Conservation (phyloP, 2,113 vertebrate genomes). For the Lasiurus cinereus region DNA sequence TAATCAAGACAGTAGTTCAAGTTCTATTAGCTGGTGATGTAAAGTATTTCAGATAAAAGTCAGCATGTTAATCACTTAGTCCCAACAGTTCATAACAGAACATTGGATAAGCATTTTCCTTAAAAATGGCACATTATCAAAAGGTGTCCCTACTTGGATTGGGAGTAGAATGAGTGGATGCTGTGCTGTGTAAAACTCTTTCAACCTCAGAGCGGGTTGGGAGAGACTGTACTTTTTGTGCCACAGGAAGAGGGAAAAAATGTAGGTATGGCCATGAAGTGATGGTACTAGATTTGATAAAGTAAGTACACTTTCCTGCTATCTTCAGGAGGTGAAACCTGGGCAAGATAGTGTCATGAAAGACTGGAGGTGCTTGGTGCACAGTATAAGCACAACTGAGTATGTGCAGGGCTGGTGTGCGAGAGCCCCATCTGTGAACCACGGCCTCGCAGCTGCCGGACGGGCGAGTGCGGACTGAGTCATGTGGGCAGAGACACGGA, state of each 20-base stretch:
- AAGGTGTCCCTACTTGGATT: background rate
- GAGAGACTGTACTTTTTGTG: background rate
- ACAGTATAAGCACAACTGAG: too few species aligned
- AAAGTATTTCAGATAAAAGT: background rate
- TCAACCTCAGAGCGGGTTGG: background rate
- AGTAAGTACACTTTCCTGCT: too few species aligned
- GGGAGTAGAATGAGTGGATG: background rate
- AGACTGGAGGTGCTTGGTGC: background rate
- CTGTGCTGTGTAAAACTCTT: background rate
- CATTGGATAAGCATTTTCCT: background rate
- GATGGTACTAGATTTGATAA: too few species aligned
- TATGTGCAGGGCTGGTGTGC: accelerated
- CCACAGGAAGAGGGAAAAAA: background rate
- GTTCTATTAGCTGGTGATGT: background rate
- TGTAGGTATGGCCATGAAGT: too few species aligned
- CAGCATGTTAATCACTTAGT: background rate
- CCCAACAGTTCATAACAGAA: background rate
- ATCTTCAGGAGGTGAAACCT: background rate
- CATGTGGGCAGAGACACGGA: background rate
- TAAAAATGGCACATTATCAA: background rate
- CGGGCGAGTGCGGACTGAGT: background rate
- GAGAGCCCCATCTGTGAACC: background rate
- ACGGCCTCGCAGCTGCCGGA: background rate
- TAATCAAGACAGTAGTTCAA: background rate
- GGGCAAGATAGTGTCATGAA: background rate